phyloP scores from a whole-genome alignment of 1,140 invertebrate species.

The Delia radicum region DNA sequence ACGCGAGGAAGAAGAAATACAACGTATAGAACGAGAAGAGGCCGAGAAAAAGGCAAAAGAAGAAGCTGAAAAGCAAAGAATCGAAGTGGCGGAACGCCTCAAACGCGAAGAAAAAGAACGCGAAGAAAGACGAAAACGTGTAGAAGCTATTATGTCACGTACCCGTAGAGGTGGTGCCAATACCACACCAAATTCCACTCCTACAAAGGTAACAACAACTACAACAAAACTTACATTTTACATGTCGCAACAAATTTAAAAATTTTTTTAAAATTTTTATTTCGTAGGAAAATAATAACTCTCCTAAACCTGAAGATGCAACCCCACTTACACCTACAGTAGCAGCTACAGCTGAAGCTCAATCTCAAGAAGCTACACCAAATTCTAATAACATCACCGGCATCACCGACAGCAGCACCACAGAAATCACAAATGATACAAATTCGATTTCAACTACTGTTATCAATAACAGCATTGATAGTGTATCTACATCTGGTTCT shows the following conservation, averaged over 20 bases:
- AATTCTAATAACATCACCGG: slow-evolving; percentile 43
- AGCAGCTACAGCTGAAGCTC: neutral
- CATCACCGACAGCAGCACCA: slow-evolving; percentile 49
- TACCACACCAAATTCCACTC: slow-evolving; percentile 58
- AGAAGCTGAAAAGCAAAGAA: slow-evolving; percentile 75
- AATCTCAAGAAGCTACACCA: slow-evolving; percentile 41
- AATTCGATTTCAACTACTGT: slow-evolving; percentile 26
- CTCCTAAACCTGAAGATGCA: slow-evolving; percentile 13
- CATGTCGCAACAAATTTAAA: neutral
- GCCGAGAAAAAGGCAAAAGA: slow-evolving; percentile 73
- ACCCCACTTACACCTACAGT: neutral
- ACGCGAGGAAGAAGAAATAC: slow-evolving; percentile 67
- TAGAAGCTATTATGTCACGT: slow-evolving; percentile 81
- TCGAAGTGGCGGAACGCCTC: slow-evolving; percentile 72
- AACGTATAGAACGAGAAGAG: slow-evolving; percentile 75
- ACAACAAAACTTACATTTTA: neutral
- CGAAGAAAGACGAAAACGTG: slow-evolving; percentile 72
- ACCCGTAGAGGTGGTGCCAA: slow-evolving; percentile 64
- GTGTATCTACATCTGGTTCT: slow-evolving; percentile 30
- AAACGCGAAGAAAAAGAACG: slow-evolving; percentile 80
- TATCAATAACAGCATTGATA: slow-evolving; percentile 21
- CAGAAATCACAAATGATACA: slow-evolving; percentile 48
- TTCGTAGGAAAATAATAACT: slow-evolving; percentile 42
- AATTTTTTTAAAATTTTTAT: slow-evolving; percentile 8
- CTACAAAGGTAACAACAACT: slow-evolving; percentile 46